Conservation (phyloP, 2,888 invertebrate species). For the Coleophora flavipennella region DNA sequence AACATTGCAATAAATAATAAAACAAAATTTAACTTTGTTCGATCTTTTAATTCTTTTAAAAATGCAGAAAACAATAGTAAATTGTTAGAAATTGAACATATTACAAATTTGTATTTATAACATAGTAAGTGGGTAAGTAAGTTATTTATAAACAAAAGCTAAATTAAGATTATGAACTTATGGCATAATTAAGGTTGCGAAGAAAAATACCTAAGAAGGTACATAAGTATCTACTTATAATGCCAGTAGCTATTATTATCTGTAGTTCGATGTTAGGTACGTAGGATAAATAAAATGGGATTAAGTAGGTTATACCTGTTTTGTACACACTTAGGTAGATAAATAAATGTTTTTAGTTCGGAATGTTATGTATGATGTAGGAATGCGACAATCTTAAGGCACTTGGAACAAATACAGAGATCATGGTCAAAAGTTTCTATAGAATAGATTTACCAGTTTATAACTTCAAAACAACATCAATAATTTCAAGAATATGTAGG, state of each 20-base stretch:
- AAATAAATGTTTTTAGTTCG: conserved; percentile 17
- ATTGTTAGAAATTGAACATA: conserved; percentile 65
- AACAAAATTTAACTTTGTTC: conserved; percentile 23
- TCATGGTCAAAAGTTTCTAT: conserved; percentile 29
- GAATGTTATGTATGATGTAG: conserved; percentile 41
- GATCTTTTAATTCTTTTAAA: conserved; percentile 61
- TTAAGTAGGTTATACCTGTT: not conserved
- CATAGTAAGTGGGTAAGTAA: conserved; percentile 7
- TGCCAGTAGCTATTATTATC: no score
- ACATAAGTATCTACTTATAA: no score
- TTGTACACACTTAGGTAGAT: not conserved
- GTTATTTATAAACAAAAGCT: not conserved
- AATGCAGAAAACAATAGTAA: conserved; percentile 61
- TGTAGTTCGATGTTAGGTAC: no score
- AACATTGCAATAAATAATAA: no score
- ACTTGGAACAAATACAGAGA: conserved; percentile 66
- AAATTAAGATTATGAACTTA: no score
- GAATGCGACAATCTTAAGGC: conserved; percentile 67
- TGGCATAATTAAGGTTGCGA: no score
- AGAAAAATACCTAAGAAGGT: no score
- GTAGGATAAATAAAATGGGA: no score
- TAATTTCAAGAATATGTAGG: conserved; percentile 2
- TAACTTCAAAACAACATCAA: conserved; percentile 5
- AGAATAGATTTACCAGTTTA: conserved; percentile 5
- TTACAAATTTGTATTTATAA: conserved; percentile 68